Evolutionary conservation across 2,113 vertebrate species (phyloP), one percentile per base, ranked within the genome.

Genomic region (Empidonax alnorum): DNA sequence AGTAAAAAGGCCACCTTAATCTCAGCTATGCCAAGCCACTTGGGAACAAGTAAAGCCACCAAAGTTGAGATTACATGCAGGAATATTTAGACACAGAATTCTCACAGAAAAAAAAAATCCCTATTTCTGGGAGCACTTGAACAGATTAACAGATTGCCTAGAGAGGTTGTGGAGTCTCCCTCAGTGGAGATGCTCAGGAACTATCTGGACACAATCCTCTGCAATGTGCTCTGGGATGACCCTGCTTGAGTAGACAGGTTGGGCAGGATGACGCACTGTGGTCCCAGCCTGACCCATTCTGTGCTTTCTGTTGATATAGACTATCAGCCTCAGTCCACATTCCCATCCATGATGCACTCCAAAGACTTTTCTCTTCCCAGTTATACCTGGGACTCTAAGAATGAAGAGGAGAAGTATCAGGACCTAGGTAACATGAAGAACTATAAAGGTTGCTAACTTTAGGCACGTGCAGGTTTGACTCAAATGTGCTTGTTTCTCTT

Each of bases 391-490:
- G 19, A 82, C 10, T 13, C 30, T 39, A 74, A 61, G 23, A 68
- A 66, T 8, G 19, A 44, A 44, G 0, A 35, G 27, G 30, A 66
- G 44, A 69, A 73, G 22, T 2, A 46, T 11, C 28, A 69, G 17
- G 18, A 30, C 35, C 11, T 3, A n/a, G 12, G 13, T 9, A 65
- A 68, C 4, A 7, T 1, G 6, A 30, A 12, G 8, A 82, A 58
- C 1, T 37, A 13, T 33, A 35, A 76, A 68, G 1, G 1, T 4
- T 77, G 4, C 58, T 63, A 59, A 42, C 35, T 35, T 46, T 2
- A 68, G 50, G 30, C 11, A 33, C 1, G 2, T 16, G 4, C 16
- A 19, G 0, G 4, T 61, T 42, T 1, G 0, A n/a, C 49, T 73
- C 31, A 31, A 18, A 73, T 6, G 18, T n/a, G 20, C 11, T 59